These are phyloP conservation scores for Nothura maculosa DNA, from an alignment of 2,797 vertebrate genomes.

Conservation along the genomic window DNA sequence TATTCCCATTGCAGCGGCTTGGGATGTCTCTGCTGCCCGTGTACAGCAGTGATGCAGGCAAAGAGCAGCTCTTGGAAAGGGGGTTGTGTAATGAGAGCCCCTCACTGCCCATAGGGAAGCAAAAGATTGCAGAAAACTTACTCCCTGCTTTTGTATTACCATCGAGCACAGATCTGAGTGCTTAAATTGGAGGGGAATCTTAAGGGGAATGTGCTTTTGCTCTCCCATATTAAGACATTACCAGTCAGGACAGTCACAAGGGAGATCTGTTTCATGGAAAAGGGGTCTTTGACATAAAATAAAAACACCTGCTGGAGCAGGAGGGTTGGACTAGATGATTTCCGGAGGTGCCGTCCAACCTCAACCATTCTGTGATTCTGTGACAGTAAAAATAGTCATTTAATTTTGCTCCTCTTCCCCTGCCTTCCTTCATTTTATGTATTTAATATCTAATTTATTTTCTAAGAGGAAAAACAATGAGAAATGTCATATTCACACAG, in stretches of 20 bases:
- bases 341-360: no score
- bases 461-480: neutral
- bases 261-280: no score
- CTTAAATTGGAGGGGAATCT: slow-evolving; percentile 31
- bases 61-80: slow-evolving; percentile 23
- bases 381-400: neutral
- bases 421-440: neutral
- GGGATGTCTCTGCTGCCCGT: neutral
- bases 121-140: neutral
- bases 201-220: slow-evolving; percentile 7
- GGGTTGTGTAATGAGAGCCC: neutral
- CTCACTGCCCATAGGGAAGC: neutral
- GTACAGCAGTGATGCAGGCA: neutral
- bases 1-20: neutral
- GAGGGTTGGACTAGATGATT: no score
- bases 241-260: neutral
- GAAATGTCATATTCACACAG: neutral
- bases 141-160: slow-evolving; percentile 29
- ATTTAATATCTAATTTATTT: no score
- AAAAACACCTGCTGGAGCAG: no score
- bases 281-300: no score
- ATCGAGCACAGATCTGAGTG: neutral
- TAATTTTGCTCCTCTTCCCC: neutral
- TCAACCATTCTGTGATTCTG: no score
- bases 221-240: neutral